These are phyloP conservation scores for Varanus komodoensis DNA, from an alignment of 2,113 vertebrate genomes.

Conservation along the genomic window DNA sequence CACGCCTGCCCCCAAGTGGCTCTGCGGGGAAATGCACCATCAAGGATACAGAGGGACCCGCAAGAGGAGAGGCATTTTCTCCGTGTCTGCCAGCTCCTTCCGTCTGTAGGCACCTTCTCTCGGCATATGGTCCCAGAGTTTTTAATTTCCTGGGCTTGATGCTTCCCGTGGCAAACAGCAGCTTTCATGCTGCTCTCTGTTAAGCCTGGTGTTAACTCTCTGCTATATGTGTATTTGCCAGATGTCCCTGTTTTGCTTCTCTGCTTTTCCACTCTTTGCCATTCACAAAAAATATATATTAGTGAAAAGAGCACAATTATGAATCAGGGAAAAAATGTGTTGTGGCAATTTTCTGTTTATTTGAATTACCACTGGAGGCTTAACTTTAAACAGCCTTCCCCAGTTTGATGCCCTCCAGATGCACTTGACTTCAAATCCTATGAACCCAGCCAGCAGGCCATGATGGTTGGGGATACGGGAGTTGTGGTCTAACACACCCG, in stretches of 20 bases:
- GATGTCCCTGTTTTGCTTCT: conserved; percentile 53
- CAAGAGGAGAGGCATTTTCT: not conserved
- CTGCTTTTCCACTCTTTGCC: accelerated
- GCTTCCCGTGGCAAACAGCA: conserved; percentile 37
- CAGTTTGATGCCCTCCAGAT: too few relatives aligned
- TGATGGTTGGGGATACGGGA: too few relatives aligned
- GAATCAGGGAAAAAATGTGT: not conserved
- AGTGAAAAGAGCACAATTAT: not conserved
- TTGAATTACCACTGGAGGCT: not conserved
- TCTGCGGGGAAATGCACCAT: not conserved
- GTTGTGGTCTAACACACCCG: too few relatives aligned
- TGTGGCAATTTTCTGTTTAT: not conserved
- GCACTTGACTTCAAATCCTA: too few relatives aligned
- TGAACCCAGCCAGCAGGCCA: too few relatives aligned
- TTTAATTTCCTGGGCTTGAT: conserved; percentile 62
- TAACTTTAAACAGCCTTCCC: not conserved
- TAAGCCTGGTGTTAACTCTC: conserved; percentile 36
- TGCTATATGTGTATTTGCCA: conserved; percentile 25
- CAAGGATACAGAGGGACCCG: not conserved
- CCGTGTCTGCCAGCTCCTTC: not conserved
- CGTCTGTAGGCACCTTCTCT: not conserved
- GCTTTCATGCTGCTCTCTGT: conserved; percentile 24
- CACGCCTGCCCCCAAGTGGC: conserved; percentile 29
- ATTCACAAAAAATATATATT: not conserved
- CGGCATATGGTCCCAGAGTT: conserved; percentile 52